Conservation (phyloP, 2,888 invertebrate genomes). For the Nymphalis urticae region DNA sequence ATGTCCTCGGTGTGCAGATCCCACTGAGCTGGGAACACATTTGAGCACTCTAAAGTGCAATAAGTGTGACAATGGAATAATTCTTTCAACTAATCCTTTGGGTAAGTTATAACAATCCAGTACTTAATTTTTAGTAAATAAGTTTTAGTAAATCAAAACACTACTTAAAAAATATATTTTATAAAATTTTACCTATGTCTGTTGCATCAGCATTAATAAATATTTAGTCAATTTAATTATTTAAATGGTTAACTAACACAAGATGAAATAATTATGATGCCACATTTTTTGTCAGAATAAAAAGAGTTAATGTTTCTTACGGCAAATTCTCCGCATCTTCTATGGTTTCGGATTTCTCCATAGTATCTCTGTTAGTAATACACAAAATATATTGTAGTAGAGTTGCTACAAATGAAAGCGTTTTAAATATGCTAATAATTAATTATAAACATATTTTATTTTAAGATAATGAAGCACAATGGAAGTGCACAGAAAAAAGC, state of each 20-base stretch:
- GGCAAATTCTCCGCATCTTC: too few relatives aligned
- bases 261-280: too few relatives aligned
- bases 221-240: too few relatives aligned
- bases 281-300: too few relatives aligned
- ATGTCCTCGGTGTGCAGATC: slow-evolving; percentile 88
- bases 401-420: not conserved
- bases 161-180: too few relatives aligned
- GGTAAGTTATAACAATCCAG: slow-evolving; percentile 68
- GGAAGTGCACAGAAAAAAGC: slow-evolving; percentile 84
- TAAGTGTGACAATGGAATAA: slow-evolving; percentile 87
- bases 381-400: too few relatives aligned
- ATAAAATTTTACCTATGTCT: too few relatives aligned
- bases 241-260: too few relatives aligned
- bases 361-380: too few relatives aligned
- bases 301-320: too few relatives aligned
- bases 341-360: too few relatives aligned
- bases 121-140: not conserved
- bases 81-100: slow-evolving; percentile 84
- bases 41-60: slow-evolving; percentile 90
- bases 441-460: not conserved
- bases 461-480: slow-evolving; percentile 80
- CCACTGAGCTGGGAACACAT: slow-evolving; percentile 89
- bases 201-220: too few relatives aligned
- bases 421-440: not conserved
- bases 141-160: not conserved